A percentile compares a stretch with the other conserved stretches of the same genome.
Evolutionary conservation across 1,140 invertebrate species (phyloP).

Genomic region (Eumeta japonica): DNA sequence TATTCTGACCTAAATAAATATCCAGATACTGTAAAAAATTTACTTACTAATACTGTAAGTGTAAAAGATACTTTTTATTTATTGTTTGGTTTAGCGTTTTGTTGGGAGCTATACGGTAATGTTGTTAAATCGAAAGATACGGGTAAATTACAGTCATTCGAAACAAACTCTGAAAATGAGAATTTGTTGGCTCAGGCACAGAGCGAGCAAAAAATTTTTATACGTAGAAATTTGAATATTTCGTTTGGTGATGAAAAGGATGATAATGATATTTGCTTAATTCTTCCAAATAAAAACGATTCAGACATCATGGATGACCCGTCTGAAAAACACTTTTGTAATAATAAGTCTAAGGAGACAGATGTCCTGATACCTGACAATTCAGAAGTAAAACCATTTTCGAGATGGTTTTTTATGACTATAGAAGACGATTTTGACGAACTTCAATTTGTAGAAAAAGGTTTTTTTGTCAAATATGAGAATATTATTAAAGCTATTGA

Average conservation of each 20-base stretch:
- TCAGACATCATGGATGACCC: no score
- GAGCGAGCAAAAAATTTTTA: no score
- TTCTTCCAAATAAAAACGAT: no score
- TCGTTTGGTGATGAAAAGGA: not conserved
- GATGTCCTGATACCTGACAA: not conserved
- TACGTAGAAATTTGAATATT: no score
- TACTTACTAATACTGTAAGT: conserved; percentile 30
- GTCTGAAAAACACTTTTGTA: no score
- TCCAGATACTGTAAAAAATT: conserved; percentile 35
- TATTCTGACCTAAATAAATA: conserved; percentile 33
- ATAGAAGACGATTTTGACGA: conserved; percentile 46
- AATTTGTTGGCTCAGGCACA: no score
- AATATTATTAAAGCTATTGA: conserved; percentile 39
- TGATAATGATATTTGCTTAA: no score
- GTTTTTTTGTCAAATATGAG: conserved; percentile 44
- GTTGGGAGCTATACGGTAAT: conserved; percentile 42
- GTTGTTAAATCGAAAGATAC: conserved; percentile 28
- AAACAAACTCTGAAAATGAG: no score
- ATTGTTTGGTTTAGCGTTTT: conserved; percentile 30
- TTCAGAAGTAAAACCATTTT: not conserved
- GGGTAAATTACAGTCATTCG: no score
- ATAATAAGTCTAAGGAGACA: not conserved
- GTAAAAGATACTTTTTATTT: conserved; percentile 42
- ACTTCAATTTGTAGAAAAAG: conserved; percentile 38
- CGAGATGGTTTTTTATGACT: conserved; percentile 43